Evolutionary conservation across 92 coral and sea anemone species (phyloP).

Genomic region (Umimayanthus chanpuru): DNA sequence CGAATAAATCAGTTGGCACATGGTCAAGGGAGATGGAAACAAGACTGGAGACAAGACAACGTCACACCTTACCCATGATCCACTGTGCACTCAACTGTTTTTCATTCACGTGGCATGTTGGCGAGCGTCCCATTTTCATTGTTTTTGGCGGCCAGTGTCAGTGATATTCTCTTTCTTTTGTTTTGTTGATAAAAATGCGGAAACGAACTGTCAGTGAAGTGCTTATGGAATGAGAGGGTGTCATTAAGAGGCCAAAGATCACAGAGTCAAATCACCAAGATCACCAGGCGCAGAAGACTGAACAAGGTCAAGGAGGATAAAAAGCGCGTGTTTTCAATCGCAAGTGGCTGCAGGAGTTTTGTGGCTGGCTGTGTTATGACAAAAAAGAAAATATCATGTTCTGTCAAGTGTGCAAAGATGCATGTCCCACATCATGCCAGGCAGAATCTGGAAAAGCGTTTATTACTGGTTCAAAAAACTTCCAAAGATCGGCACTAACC

Average conservation of each 20-base stretch:
- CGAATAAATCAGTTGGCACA: not conserved
- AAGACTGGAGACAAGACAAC: slow-evolving; percentile 31
- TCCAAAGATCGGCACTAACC: slow-evolving; percentile 13
- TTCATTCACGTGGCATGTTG: slow-evolving; percentile 36
- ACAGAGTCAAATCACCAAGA: slow-evolving; percentile 4
- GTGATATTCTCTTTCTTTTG: too few relatives aligned
- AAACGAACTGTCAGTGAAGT: slow-evolving; percentile 21
- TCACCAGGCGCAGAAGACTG: slow-evolving; percentile 31
- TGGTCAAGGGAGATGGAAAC: slow-evolving; percentile 21
- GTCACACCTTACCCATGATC: slow-evolving; percentile 39
- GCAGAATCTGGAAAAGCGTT: slow-evolving; percentile 25
- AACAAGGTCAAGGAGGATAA: not conserved
- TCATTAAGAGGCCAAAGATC: slow-evolving; percentile 9
- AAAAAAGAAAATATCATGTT: not conserved
- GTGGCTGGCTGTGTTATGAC: slow-evolving; percentile 8
- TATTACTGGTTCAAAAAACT: slow-evolving; percentile 15
- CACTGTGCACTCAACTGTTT: slow-evolving; percentile 35
- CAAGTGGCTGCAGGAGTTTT: slow-evolving; percentile 16
- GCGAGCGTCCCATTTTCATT: slow-evolving; percentile 34
- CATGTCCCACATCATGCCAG: slow-evolving; percentile 9
- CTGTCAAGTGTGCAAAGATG: slow-evolving; percentile 21
- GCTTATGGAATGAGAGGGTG: slow-evolving; percentile 2
- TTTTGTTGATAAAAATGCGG: slow-evolving; percentile 1
- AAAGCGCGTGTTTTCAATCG: slow-evolving; percentile 5
- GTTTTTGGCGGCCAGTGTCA: slow-evolving; percentile 36